Percentiles rank a stretch among this genome's conserved stretches.
phyloP scores from a whole-genome alignment of 2,113 vertebrate species.

The Gymnorhina tibicen region DNA sequence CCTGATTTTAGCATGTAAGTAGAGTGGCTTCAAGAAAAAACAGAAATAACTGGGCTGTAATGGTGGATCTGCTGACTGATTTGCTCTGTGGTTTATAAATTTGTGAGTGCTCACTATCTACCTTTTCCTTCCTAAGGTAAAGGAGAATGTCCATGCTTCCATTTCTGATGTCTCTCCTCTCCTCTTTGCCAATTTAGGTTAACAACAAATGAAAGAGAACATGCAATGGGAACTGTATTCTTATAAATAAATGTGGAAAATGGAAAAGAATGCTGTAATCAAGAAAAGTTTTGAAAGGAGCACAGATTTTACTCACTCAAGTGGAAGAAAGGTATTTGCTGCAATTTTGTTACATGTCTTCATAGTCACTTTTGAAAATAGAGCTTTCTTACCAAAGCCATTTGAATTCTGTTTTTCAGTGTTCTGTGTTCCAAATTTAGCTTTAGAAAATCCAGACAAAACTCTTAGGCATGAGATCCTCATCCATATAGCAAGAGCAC shows the following conservation, averaged over 20 bases:
- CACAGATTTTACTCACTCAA: not conserved
- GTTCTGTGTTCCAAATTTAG: not conserved
- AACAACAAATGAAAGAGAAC: not conserved
- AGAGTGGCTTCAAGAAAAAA: not conserved
- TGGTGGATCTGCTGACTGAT: not conserved
- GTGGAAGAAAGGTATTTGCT: not conserved
- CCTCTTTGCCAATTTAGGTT: not conserved
- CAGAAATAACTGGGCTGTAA: not conserved
- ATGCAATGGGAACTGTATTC: not conserved
- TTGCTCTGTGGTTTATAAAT: not conserved
- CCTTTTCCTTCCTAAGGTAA: not conserved
- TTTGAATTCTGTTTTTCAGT: not conserved
- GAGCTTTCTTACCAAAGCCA: not conserved
- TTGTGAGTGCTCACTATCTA: not conserved
- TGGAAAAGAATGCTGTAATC: not conserved
- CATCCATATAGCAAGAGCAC: not conserved
- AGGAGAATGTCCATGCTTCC: not conserved
- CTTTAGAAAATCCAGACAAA: not conserved
- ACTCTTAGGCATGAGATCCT: not conserved
- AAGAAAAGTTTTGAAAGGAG: not conserved
- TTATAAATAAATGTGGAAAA: not conserved
- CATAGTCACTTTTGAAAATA: not conserved
- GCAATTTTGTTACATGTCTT: not conserved
- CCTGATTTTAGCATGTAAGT: not conserved
- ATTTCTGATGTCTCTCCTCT: not conserved